Conservation (phyloP, 2,888 invertebrate genomes). For the Mimas tiliae region DNA sequence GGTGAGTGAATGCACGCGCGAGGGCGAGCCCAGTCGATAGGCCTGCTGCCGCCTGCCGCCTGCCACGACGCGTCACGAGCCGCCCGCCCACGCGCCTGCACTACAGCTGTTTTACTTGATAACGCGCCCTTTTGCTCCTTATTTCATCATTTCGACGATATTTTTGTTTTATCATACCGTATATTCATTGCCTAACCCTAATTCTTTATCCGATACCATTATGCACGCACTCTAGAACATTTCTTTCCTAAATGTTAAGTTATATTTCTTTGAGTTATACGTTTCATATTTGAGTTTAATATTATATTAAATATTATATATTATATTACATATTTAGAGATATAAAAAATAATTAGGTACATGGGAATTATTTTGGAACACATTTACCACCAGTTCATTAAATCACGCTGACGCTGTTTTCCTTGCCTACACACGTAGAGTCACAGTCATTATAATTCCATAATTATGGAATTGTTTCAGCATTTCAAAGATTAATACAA, state of each 20-base stretch:
- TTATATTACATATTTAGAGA: no score
- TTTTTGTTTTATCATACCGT: constrained; percentile 29
- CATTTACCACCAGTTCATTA: no score
- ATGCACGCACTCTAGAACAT: background rate
- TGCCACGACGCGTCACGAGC: constrained; percentile 38
- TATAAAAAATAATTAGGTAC: no score
- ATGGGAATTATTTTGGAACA: no score
- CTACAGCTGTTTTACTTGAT: constrained; percentile 78
- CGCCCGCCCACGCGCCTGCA: constrained; percentile 74
- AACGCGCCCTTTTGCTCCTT: constrained; percentile 57
- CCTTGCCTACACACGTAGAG: no score
- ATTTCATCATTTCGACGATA: constrained; percentile 41
- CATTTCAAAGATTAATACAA: no score
- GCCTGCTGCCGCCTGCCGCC: constrained; percentile 45
- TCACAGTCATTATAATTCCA: no score
- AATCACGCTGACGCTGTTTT: no score
- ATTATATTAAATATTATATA: no score
- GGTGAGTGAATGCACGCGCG: constrained; percentile 73
- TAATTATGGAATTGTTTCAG: no score
- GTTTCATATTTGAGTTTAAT: no score
- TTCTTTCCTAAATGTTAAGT: background rate
- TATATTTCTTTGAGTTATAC: background rate
- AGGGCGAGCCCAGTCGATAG: constrained; percentile 66
- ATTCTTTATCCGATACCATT: background rate
- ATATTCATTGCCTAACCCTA: background rate